A percentile compares a stretch with the other conserved stretches of the same genome.
Conservation (phyloP, 2,797 vertebrate genomes). For the Sitta carolinensis region DNA sequence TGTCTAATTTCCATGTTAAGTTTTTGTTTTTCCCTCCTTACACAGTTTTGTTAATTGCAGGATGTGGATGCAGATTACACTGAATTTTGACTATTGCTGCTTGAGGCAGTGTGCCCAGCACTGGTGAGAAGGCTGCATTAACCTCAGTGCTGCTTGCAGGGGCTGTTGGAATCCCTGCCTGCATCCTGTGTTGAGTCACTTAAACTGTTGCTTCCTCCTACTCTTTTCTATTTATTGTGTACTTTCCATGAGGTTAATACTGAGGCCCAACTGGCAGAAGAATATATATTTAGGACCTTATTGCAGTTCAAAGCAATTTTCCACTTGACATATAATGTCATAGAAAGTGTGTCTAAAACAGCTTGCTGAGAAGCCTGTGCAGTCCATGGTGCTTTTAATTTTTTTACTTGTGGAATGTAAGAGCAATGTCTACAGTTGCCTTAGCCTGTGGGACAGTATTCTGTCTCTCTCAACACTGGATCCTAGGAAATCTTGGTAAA, state of each 20-base stretch:
- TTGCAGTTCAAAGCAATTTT: neutral
- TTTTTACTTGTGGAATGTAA: neutral
- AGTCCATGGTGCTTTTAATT: no score
- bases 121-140: neutral
- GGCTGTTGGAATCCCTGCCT: neutral
- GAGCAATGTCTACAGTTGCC: neutral
- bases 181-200: neutral
- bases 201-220: neutral
- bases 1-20: neutral
- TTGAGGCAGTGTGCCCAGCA: neutral
- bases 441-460: neutral
- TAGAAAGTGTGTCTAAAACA: neutral
- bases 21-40: fast-evolving
- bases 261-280: neutral
- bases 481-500: neutral
- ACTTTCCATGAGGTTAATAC: neutral
- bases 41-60: neutral
- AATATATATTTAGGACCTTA: neutral
- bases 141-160: neutral
- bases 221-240: neutral
- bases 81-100: neutral
- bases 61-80: neutral
- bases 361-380: neutral
- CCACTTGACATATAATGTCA: neutral
- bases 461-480: neutral